phyloP scores from a whole-genome alignment of 37 sponge, comb jelly and placozoan genomes.

The Agelas oroides region DNA sequence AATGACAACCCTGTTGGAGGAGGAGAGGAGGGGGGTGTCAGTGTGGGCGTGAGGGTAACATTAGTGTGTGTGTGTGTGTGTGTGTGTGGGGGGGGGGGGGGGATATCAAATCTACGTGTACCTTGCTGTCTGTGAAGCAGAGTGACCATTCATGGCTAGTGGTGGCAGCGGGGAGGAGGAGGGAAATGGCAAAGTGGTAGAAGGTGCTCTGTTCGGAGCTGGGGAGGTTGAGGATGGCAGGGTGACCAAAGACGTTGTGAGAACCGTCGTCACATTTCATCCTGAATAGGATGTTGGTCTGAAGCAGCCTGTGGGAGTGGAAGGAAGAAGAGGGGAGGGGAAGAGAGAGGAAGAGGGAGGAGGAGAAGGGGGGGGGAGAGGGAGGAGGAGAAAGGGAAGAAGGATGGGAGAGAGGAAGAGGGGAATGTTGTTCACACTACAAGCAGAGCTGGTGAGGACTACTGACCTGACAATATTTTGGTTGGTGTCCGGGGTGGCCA shows the following conservation, averaged over 20 bases:
- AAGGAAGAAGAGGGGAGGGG: not conserved
- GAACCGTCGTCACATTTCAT: not conserved
- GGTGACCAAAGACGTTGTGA: conserved; percentile 37
- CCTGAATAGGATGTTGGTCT: conserved; percentile 57
- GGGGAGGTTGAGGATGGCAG: conserved; percentile 56
- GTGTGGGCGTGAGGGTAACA: not conserved
- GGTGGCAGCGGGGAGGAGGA: conserved; percentile 3
- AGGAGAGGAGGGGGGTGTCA: not conserved
- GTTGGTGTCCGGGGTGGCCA: not conserved
- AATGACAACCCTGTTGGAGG: conserved; percentile 64
- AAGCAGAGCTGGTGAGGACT: not conserved
- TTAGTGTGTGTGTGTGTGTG: not conserved
- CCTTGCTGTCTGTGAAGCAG: conserved; percentile 48
- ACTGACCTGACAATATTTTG: conserved; percentile 1
- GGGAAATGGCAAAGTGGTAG: conserved; percentile 9
- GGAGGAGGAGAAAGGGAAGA: no score
- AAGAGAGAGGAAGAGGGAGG: not conserved
- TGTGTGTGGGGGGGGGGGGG: not conserved
- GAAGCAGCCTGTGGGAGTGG: conserved; percentile 43
- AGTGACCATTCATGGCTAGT: conserved; percentile 10
- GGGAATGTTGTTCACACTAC: no score
- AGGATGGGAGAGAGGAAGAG: not conserved
- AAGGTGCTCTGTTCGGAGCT: not conserved
- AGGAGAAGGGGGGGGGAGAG: not conserved
- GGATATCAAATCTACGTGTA: not conserved